Conservation (phyloP, 2,888 invertebrate species). For the Cephalotes varians region DNA sequence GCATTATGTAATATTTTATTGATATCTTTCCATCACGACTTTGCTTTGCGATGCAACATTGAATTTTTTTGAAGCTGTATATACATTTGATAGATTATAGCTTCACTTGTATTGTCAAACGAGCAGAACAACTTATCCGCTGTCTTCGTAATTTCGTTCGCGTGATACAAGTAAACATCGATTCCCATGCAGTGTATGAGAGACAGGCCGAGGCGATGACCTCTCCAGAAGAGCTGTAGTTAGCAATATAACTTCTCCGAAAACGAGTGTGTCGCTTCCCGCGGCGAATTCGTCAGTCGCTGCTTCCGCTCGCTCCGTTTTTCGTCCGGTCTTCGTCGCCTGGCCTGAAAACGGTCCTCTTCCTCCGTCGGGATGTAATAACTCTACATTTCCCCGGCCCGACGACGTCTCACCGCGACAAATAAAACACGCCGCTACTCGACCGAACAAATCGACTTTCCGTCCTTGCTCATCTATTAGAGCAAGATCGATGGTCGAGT, state of each 20-base stretch:
- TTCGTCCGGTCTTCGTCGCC: conserved; percentile 61
- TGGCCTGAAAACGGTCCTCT: conserved; percentile 55
- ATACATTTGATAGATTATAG: not conserved
- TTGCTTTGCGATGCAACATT: not conserved
- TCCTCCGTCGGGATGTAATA: conserved; percentile 71
- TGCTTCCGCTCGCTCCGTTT: conserved; percentile 66
- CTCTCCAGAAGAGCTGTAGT: conserved; percentile 62
- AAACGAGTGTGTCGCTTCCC: conserved; percentile 67
- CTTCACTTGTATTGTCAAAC: not conserved
- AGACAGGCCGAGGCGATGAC: conserved; percentile 55
- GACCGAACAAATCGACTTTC: conserved; percentile 65
- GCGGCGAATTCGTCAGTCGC: conserved; percentile 72
- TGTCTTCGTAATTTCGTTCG: conserved; percentile 7
- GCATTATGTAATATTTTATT: conserved; percentile 26
- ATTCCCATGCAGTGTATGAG: conserved; percentile 42
- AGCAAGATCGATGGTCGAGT: conserved; percentile 52
- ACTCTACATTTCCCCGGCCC: conserved; percentile 74
- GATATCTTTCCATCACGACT: conserved; percentile 2
- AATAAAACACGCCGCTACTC: conserved; percentile 70
- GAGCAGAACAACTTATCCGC: not conserved
- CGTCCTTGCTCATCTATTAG: conserved; percentile 55
- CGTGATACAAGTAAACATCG: not conserved
- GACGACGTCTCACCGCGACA: conserved; percentile 67
- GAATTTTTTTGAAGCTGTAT: conserved; percentile 15
- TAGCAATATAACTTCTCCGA: conserved; percentile 70